Evolutionary conservation across 2,797 vertebrate genomes (phyloP).

Genomic region (Rhyacichthys aspro): DNA sequence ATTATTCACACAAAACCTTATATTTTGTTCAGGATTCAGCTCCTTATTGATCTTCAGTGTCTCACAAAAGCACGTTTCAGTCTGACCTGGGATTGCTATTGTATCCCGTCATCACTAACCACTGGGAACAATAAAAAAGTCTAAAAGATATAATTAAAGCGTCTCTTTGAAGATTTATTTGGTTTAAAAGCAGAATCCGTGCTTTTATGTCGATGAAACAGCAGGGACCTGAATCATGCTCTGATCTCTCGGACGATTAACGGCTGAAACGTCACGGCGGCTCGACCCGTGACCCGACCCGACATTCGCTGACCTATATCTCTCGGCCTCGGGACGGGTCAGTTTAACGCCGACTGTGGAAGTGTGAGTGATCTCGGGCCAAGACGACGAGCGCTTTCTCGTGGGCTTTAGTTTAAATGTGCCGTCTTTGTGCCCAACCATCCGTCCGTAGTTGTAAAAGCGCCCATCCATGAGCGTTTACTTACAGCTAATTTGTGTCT

Average conservation of each 20-base stretch:
- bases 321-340: background rate
- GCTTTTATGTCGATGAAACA: too few species aligned
- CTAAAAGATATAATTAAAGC: too few species aligned
- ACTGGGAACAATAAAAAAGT: too few species aligned
- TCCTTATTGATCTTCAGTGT: too few species aligned
- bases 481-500: slow-evolving; percentile 28
- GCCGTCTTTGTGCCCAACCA: slow-evolving; percentile 4
- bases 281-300: slow-evolving; percentile 37
- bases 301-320: slow-evolving; percentile 10
- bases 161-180: too few species aligned
- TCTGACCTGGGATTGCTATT: too few species aligned
- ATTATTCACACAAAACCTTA: too few species aligned
- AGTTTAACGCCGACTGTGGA: background rate
- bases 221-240: too few species aligned
- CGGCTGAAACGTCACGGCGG: slow-evolving; percentile 20
- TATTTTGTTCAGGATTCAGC: too few species aligned
- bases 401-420: slow-evolving; percentile 14
- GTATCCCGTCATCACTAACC: too few species aligned
- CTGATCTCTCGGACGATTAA: slow-evolving; percentile 21
- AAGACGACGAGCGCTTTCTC: slow-evolving; percentile 13
- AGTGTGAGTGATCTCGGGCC: slow-evolving; percentile 14
- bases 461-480: slow-evolving; percentile 31
- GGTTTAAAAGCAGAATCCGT: too few species aligned
- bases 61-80: too few species aligned
- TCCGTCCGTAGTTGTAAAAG: background rate